Evolutionary conservation across 2,888 invertebrate genomes (phyloP).

Genomic region (Matsumyia berberina): DNA sequence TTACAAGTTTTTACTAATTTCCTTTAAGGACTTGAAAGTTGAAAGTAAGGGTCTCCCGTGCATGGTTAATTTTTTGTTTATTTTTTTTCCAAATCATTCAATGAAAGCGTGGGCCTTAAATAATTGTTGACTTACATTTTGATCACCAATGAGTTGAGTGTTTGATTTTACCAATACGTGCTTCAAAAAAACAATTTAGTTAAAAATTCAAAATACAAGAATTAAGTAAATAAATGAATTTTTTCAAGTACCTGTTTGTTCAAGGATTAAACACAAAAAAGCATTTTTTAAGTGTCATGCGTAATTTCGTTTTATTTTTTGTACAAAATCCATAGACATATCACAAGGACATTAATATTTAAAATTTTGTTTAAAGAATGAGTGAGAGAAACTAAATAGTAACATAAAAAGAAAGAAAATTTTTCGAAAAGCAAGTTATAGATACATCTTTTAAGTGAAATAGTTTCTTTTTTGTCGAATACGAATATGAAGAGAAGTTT

Average conservation of each 20-base stretch:
- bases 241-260: constrained; percentile 57
- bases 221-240: constrained; percentile 26
- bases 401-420: not conserved
- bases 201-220: constrained; percentile 43
- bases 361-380: constrained; percentile 10
- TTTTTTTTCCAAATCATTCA: constrained; percentile 39
- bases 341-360: constrained; percentile 22
- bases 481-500: no score
- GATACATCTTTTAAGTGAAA: no score
- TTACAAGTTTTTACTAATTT: constrained; percentile 1
- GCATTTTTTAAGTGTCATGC: constrained; percentile 50
- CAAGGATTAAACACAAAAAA: constrained; percentile 47
- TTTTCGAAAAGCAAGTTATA: no score
- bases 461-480: no score
- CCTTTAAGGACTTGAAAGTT: not conserved
- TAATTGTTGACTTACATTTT: constrained; percentile 4
- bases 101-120: constrained; percentile 24
- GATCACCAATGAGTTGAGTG: constrained; percentile 29
- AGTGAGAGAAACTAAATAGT: constrained; percentile 3
- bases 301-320: no score
- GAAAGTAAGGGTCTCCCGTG: constrained; percentile 28
- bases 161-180: constrained; percentile 42
- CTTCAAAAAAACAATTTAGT: constrained; percentile 46
- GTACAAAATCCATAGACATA: constrained; percentile 27
- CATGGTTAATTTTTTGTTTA: constrained; percentile 30